phyloP scores from a whole-genome alignment of 30 jellyfish, hydroid and myxozoan genomes.

The Aurelia sp. region DNA sequence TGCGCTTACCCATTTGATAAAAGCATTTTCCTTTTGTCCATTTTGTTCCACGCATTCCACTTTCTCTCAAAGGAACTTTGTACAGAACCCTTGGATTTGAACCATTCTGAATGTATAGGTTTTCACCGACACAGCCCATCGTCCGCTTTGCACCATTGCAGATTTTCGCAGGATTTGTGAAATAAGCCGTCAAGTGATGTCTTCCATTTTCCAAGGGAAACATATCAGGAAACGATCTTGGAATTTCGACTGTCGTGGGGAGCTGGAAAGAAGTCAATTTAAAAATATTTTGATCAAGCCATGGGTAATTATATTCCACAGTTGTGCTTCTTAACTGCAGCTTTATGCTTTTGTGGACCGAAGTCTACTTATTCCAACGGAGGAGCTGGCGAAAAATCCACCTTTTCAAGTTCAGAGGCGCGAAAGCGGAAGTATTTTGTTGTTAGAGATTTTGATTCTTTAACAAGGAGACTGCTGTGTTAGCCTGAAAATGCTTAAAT shows the following conservation, averaged over 20 bases:
- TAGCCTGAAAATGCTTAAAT: too few relatives aligned
- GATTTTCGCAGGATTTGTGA: slow-evolving; percentile 58
- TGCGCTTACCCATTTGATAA: slow-evolving; percentile 63
- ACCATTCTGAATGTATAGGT: slow-evolving; percentile 46
- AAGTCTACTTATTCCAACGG: too few relatives aligned
- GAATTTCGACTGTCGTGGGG: slow-evolving; percentile 4
- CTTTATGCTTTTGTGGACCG: too few relatives aligned
- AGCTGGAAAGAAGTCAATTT: slow-evolving; percentile 3
- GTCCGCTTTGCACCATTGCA: slow-evolving; percentile 18
- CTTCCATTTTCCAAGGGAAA: slow-evolving; percentile 42
- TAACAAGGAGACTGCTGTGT: too few relatives aligned
- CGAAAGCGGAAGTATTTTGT: too few relatives aligned
- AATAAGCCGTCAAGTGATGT: slow-evolving; percentile 60
- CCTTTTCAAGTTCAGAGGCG: too few relatives aligned
- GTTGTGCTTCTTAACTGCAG: too few relatives aligned
- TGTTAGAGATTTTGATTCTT: too few relatives aligned
- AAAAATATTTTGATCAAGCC: not conserved
- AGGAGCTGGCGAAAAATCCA: too few relatives aligned
- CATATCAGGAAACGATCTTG: slow-evolving; percentile 10
- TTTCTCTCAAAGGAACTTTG: slow-evolving; percentile 57
- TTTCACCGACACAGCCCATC: slow-evolving; percentile 58
- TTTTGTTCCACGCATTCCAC: slow-evolving; percentile 35
- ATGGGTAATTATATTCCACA: too few relatives aligned
- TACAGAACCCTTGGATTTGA: not conserved
- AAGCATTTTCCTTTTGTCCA: slow-evolving; percentile 84